Evolutionary conservation across 2,797 vertebrate genomes (phyloP).

Genomic region (Jordanella pulchra): DNA sequence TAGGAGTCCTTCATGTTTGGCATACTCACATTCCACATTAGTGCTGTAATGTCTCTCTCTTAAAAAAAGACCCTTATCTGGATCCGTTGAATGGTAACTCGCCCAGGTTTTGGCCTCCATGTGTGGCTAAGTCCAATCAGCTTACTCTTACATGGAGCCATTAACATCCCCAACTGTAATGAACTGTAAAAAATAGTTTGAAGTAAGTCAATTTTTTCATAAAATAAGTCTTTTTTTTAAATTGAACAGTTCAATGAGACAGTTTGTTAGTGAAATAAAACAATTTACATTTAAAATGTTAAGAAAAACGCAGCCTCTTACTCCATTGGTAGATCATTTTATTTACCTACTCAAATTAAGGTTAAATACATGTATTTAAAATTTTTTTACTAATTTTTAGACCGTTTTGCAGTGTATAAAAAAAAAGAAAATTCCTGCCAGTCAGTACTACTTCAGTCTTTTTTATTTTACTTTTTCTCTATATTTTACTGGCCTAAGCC

Average conservation of each 20-base stretch:
- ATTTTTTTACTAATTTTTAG: no score
- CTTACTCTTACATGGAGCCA: constrained; percentile 67
- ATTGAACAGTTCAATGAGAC: no score
- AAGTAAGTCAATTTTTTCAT: no score
- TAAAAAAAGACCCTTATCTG: constrained; percentile 64
- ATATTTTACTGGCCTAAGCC: not conserved
- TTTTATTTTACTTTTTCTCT: constrained; percentile 18
- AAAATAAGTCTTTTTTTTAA: no score
- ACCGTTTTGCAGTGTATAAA: constrained; percentile 57
- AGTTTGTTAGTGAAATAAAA: no score
- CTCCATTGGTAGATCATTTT: no score
- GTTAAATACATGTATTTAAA: no score
- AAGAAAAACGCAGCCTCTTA: no score
- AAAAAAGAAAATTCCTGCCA: constrained; percentile 60
- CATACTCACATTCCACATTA: constrained; percentile 68
- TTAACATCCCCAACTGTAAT: constrained; percentile 48
- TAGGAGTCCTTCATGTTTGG: constrained; percentile 36
- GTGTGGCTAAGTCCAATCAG: constrained; percentile 71
- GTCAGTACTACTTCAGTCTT: constrained; percentile 38
- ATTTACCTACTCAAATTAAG: no score
- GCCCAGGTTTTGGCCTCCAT: constrained; percentile 63
- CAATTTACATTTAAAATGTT: no score
- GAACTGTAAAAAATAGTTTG: no score
- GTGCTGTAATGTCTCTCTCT: constrained; percentile 58
- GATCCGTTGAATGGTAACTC: constrained; percentile 71